phyloP scores from a whole-genome alignment of 2,113 vertebrate species.

The Tachuris rubrigastra region DNA sequence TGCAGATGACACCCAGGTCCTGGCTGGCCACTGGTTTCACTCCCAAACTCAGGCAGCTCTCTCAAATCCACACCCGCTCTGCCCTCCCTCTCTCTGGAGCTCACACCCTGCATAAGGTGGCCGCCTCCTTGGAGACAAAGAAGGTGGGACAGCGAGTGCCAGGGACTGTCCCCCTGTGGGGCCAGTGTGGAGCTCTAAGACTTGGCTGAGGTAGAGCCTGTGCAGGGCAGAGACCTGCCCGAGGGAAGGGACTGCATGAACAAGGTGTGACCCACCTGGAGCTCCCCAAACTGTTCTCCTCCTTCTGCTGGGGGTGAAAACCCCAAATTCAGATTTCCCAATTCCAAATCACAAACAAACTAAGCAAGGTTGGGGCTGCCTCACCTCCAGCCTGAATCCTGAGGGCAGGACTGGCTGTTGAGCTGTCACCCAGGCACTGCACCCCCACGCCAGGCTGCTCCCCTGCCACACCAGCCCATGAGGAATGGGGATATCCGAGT shows the following conservation, averaged over 20 bases:
- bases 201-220: neutral
- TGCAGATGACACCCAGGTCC: neutral
- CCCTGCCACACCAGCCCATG: neutral
- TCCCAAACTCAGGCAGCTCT: neutral
- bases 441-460: neutral
- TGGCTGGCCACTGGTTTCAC: neutral
- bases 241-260: neutral
- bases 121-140: neutral
- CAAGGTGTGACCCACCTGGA: neutral
- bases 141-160: neutral
- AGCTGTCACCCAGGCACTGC: fast-evolving
- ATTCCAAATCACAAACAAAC: fast-evolving
- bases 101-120: neutral
- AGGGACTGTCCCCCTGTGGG: neutral
- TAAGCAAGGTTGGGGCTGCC: fast-evolving
- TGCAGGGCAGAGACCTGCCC: neutral
- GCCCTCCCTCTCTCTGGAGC: neutral
- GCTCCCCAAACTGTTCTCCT: neutral
- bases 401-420: neutral
- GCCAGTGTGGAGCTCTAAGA: neutral
- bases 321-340: neutral
- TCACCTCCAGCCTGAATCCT: fast-evolving
- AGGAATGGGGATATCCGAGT: neutral
- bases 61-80: neutral
- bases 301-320: neutral